Percentiles rank a stretch among this genome's conserved stretches.
Evolutionary conservation across 2,888 invertebrate species (phyloP).

Genomic region (Cheilosia pagana): DNA sequence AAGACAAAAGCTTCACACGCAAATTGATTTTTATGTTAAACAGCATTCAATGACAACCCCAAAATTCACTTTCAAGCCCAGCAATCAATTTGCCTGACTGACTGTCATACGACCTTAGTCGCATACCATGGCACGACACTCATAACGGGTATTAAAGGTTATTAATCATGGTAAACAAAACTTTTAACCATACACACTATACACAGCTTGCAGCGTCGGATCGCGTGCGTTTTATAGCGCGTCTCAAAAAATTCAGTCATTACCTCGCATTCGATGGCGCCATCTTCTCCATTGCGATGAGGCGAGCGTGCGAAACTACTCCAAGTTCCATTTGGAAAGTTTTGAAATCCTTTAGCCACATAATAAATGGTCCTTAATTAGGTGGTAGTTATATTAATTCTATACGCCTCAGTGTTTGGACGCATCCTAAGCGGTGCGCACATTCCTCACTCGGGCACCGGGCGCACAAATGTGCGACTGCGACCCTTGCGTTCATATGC

Average conservation of each 20-base stretch:
- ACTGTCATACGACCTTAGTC: constrained; percentile 44
- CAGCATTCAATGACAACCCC: neutral
- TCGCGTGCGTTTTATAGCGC: constrained; percentile 70
- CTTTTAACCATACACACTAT: constrained; percentile 47
- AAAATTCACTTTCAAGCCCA: constrained; percentile 30
- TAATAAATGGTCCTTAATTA: constrained; percentile 82
- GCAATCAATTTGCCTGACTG: constrained; percentile 48
- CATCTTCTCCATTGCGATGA: constrained; percentile 58
- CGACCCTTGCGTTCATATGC: constrained; percentile 60
- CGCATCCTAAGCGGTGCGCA: constrained; percentile 19
- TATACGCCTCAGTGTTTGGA: constrained; percentile 78
- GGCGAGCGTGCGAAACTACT: constrained; percentile 69
- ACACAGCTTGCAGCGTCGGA: constrained; percentile 52
- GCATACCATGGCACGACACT: constrained; percentile 33
- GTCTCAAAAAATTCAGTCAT: constrained; percentile 61
- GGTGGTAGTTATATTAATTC: constrained; percentile 81
- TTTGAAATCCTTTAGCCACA: constrained; percentile 70
- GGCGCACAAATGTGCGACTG: constrained; percentile 20
- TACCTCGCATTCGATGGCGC: constrained; percentile 71
- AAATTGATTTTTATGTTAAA: too few relatives aligned
- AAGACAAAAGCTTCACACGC: too few relatives aligned
- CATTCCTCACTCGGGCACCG: neutral
- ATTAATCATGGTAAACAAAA: constrained; percentile 71
- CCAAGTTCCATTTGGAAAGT: constrained; percentile 69
- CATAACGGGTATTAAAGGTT: constrained; percentile 62